Conservation (phyloP, 2,888 invertebrate species). For the Stenodema calcarata region DNA sequence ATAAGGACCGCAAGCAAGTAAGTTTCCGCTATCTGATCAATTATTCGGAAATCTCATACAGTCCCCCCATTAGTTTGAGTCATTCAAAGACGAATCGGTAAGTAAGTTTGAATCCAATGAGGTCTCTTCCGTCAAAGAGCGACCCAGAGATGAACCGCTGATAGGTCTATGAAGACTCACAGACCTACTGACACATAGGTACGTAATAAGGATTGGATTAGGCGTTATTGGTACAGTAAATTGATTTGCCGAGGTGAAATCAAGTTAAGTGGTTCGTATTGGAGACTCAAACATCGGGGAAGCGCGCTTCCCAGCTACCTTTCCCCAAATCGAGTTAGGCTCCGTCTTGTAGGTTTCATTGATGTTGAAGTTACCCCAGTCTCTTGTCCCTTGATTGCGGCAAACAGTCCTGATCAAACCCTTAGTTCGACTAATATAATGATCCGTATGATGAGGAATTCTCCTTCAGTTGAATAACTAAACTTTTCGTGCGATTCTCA, state of each 20-base stretch:
- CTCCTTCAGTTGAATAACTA: not conserved
- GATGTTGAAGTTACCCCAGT: not conserved
- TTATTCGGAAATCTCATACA: too few relatives aligned
- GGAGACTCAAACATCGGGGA: not conserved
- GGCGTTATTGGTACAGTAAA: slow-evolving; percentile 29
- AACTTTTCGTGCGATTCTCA: too few relatives aligned
- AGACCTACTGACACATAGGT: not conserved
- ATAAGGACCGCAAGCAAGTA: too few relatives aligned
- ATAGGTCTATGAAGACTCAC: not conserved
- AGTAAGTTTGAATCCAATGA: too few relatives aligned
- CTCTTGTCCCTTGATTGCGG: not conserved
- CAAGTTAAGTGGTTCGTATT: slow-evolving; percentile 12
- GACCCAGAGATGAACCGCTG: not conserved
- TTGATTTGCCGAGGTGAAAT: slow-evolving; percentile 28
- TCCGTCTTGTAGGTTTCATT: slow-evolving; percentile 16
- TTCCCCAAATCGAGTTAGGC: slow-evolving; percentile 8
- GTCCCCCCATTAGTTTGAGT: too few relatives aligned
- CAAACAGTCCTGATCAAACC: not conserved
- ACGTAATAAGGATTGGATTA: slow-evolving; percentile 21
- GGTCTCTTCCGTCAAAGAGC: too few relatives aligned
- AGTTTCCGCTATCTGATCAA: too few relatives aligned
- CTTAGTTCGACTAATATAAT: not conserved
- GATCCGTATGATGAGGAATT: not conserved
- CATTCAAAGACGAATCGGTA: too few relatives aligned
- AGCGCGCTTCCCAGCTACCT: not conserved